Evolutionary conservation across 2,888 invertebrate species (phyloP), one percentile per base, ranked within the genome.

Genomic region (Sclerodermus sp.): DNA sequence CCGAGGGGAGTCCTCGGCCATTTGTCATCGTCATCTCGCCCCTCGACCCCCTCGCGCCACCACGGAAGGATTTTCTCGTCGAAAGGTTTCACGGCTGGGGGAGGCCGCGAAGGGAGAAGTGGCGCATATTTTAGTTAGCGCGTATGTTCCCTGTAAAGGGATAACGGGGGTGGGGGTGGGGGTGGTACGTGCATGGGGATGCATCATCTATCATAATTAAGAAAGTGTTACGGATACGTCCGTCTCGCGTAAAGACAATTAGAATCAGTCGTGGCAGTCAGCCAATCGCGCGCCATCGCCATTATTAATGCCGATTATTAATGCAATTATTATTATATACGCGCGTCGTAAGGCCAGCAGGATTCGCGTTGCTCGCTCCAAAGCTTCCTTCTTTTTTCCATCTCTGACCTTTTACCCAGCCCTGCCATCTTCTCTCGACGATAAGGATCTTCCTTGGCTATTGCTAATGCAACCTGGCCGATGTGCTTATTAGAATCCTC

Each of bases 181-280:
- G n/a, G n/a, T n/a, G n/a, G n/a, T n/a, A n/a, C n/a, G n/a, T n/a
- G n/a, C n/a, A n/a, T n/a, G 44, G 41, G 18, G 10, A 14, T 6
- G 44, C 51, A 37, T 48, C 53, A 53, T 63, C 58, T 51, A 60
- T 60, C 57, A 63, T 58, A 63, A 60, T 63, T 63, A 57, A 57
- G 57, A 59, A 57, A 40, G 46, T 49, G 44, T 47, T 54, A 54
- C 47, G 50, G 45, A n/a, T n/a, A n/a, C n/a, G 47, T 49, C 34
- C 42, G 51, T 53, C 49, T 51, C 49, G 42, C 49, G 52, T 58
- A 57, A 55, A 55, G 62, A 62, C 60, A 59, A 63, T 64, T 58
- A 51, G 51, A 57, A 63, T 58, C 57, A 62, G 58, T 54, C 53
- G 53, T 53, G 53, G 23, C 23, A 8, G 3, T 23, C 23, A 8